phyloP scores from a whole-genome alignment of 2,888 invertebrate genomes.

The Muschampia staudingeri region DNA sequence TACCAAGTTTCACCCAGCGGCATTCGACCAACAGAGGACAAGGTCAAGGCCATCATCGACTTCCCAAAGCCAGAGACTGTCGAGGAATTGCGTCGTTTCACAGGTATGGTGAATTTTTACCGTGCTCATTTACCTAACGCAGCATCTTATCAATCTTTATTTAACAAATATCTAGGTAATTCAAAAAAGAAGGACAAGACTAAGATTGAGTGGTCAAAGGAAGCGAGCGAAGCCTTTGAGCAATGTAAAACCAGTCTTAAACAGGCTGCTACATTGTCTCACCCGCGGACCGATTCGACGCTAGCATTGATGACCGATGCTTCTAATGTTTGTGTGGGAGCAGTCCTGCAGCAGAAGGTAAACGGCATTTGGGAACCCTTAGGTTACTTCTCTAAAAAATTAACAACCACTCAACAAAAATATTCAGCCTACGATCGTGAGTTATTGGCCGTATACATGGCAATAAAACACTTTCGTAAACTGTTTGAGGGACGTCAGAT shows the following conservation, averaged over 20 bases:
- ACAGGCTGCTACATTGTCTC: background rate
- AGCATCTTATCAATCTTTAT: background rate
- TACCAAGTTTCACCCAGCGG: constrained; percentile 18
- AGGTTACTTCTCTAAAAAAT: background rate
- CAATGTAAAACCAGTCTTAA: background rate
- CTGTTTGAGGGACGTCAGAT: background rate
- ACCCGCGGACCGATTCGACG: background rate
- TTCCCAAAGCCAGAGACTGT: constrained; percentile 18
- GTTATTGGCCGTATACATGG: background rate
- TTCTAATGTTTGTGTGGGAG: background rate
- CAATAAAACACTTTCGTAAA: constrained; percentile 1
- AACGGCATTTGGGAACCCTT: background rate
- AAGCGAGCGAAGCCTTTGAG: background rate
- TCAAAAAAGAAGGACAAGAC: background rate
- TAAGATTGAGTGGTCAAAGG: background rate
- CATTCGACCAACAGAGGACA: background rate
- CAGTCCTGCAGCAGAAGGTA: background rate
- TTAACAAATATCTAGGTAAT: background rate
- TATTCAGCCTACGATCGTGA: constrained; percentile 9
- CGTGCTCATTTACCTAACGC: constrained; percentile 52
- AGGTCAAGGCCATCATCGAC: background rate
- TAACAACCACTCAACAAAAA: background rate
- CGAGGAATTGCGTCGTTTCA: constrained; percentile 57
- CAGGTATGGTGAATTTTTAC: constrained; percentile 67
- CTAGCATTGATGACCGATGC: constrained; percentile 1